These are phyloP conservation scores for Laticauda colubrina DNA, from an alignment of 2,113 vertebrate genomes.

Conservation along the genomic window DNA sequence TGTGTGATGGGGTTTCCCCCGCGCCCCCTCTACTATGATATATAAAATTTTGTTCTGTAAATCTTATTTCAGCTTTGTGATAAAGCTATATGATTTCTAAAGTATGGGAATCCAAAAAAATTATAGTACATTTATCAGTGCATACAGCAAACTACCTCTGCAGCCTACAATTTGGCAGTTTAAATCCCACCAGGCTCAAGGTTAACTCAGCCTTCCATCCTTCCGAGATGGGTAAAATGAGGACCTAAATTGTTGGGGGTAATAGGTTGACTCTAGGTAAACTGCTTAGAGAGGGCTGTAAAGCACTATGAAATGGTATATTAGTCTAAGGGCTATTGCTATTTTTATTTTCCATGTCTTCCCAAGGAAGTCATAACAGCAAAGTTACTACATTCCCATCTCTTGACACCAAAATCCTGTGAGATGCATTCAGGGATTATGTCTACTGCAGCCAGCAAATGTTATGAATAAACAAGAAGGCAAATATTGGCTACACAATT, in stretches of 20 bases:
- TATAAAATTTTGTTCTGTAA: background rate
- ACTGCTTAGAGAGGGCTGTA: too few species aligned
- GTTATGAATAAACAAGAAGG: background rate
- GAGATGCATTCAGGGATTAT: background rate
- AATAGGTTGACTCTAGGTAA: too few species aligned
- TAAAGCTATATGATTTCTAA: background rate
- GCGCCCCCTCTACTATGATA: rapidly evolving
- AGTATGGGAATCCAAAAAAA: background rate
- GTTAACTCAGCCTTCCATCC: too few species aligned
- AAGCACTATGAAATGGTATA: too few species aligned
- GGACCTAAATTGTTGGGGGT: too few species aligned
- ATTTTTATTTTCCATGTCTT: background rate
- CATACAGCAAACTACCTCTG: too few species aligned
- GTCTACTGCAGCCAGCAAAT: background rate
- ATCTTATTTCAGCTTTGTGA: background rate
- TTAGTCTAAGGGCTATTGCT: too few species aligned
- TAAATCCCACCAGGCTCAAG: too few species aligned
- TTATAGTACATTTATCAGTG: background rate
- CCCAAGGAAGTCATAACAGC: background rate
- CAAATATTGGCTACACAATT: background rate
- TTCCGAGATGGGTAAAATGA: too few species aligned
- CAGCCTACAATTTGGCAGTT: too few species aligned
- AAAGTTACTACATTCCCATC: background rate
- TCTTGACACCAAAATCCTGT: background rate
- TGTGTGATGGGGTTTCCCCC: background rate